Evolutionary conservation across 2,113 vertebrate genomes (phyloP).

Genomic region (Hippocampus comes): DNA sequence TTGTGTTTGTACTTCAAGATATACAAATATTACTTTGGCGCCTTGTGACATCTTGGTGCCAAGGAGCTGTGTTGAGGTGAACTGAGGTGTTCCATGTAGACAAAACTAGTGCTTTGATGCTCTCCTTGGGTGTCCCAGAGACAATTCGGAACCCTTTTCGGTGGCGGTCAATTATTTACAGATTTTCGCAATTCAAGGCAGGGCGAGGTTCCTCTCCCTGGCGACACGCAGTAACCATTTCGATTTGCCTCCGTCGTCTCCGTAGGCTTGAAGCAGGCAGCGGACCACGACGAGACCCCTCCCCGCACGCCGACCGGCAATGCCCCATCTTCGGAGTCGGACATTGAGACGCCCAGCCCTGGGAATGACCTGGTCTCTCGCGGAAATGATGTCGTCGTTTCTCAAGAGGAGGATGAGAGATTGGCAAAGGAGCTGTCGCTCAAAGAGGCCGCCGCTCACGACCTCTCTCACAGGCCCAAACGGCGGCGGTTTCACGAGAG

Average conservation of each 20-base stretch:
- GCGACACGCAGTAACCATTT: background rate
- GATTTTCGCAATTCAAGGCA: too few relatives aligned
- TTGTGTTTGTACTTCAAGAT: too few relatives aligned
- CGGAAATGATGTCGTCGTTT: slow-evolving; percentile 74
- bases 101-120: too few relatives aligned
- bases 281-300: slow-evolving; percentile 88
- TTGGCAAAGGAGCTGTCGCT: slow-evolving; percentile 93
- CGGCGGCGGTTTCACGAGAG: slow-evolving; percentile 97
- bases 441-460: slow-evolving; percentile 92
- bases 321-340: slow-evolving; percentile 91
- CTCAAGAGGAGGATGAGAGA: slow-evolving; percentile 87
- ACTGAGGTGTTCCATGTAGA: too few relatives aligned
- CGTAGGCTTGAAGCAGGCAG: slow-evolving; percentile 50
- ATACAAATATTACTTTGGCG: too few relatives aligned
- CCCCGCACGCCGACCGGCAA: slow-evolving; percentile 94
- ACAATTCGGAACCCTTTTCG: too few relatives aligned
- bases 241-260: slow-evolving; percentile 7
- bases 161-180: too few relatives aligned
- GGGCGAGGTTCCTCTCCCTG: too few relatives aligned
- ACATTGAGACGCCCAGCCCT: slow-evolving; percentile 92
- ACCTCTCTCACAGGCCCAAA: slow-evolving; percentile 93
- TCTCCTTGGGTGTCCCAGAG: too few relatives aligned
- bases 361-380: slow-evolving; percentile 77
- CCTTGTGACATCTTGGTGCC: too few relatives aligned
- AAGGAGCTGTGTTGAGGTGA: too few relatives aligned